Percentiles rank a stretch among this genome's conserved stretches.
Evolutionary conservation across 2,888 invertebrate species (phyloP).

Genomic region (Tiliacea aurago): DNA sequence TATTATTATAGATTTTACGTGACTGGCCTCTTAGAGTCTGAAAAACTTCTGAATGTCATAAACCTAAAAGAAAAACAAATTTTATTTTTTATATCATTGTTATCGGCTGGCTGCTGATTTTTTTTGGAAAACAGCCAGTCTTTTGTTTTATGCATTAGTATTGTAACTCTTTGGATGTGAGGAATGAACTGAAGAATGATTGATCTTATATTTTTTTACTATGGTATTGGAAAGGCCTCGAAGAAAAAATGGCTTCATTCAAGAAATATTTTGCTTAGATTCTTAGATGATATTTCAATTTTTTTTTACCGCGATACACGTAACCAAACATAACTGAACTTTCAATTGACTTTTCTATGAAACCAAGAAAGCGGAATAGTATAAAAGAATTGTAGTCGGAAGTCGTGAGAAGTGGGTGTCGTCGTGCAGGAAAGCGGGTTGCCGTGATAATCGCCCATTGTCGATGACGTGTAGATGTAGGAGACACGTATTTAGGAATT

Average conservation of each 20-base stretch:
- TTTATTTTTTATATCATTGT: background rate
- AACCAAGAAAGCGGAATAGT: slow-evolving; percentile 83
- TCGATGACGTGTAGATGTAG: slow-evolving; percentile 63
- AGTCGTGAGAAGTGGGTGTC: slow-evolving; percentile 87
- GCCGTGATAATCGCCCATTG: slow-evolving; percentile 79
- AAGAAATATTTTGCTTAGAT: slow-evolving; percentile 11
- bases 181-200: background rate
- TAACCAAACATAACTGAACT: slow-evolving; percentile 62
- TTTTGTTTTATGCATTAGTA: background rate
- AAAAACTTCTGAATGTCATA: background rate
- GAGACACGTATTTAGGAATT: slow-evolving; percentile 49
- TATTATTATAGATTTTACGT: no score
- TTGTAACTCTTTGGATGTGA: slow-evolving; percentile 5
- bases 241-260: slow-evolving; percentile 3
- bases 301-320: slow-evolving; percentile 30
- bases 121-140: background rate
- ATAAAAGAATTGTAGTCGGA: slow-evolving; percentile 75
- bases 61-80: background rate
- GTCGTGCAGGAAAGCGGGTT: slow-evolving; percentile 83
- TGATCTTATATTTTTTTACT: background rate
- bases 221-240: background rate
- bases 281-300: slow-evolving; percentile 34
- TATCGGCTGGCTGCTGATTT: background rate
- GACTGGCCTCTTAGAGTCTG: background rate
- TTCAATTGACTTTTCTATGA: slow-evolving; percentile 72